phyloP scores from a whole-genome alignment of 2,888 invertebrate species.

The Iphiclides podalirius region DNA sequence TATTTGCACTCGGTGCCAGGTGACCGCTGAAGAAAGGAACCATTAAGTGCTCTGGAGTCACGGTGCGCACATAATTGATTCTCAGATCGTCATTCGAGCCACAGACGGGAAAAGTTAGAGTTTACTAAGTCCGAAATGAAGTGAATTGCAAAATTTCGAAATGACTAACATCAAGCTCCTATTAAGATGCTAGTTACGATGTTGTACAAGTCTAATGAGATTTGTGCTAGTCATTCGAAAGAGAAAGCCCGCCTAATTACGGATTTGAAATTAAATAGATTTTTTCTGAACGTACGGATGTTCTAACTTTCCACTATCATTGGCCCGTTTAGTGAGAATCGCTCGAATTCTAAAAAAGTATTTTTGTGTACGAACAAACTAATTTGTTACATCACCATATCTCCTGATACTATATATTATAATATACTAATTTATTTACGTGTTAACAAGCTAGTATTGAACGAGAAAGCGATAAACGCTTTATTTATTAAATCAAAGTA shows the following conservation, averaged over 20 bases:
- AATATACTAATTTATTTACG: not conserved
- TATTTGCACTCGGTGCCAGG: too few species aligned
- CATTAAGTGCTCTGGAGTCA: too few species aligned
- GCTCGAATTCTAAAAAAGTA: too few species aligned
- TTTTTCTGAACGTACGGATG: constrained; percentile 5
- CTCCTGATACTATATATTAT: not conserved
- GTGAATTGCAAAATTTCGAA: constrained; percentile 3
- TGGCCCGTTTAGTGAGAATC: too few species aligned
- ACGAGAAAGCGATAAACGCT: too few species aligned
- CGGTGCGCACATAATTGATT: constrained; percentile 33
- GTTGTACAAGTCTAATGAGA: constrained; percentile 11
- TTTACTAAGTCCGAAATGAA: constrained; percentile 4
- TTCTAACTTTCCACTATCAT: constrained; percentile 18
- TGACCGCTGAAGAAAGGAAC: too few species aligned
- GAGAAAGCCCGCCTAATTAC: constrained; percentile 18
- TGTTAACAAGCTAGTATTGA: too few species aligned
- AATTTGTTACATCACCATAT: not conserved
- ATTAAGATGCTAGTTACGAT: constrained; percentile 7
- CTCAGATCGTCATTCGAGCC: constrained; percentile 24
- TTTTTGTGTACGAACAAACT: constrained; percentile 1
- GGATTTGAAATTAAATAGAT: constrained; percentile 13
- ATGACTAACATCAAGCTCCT: not conserved
- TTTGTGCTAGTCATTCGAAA: constrained; percentile 19
- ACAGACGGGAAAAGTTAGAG: constrained; percentile 31
- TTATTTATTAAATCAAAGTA: too few species aligned